Base-by-base conservation (phyloP, 1,140 invertebrate genomes). In the Lanistes nyassanus region DNA sequence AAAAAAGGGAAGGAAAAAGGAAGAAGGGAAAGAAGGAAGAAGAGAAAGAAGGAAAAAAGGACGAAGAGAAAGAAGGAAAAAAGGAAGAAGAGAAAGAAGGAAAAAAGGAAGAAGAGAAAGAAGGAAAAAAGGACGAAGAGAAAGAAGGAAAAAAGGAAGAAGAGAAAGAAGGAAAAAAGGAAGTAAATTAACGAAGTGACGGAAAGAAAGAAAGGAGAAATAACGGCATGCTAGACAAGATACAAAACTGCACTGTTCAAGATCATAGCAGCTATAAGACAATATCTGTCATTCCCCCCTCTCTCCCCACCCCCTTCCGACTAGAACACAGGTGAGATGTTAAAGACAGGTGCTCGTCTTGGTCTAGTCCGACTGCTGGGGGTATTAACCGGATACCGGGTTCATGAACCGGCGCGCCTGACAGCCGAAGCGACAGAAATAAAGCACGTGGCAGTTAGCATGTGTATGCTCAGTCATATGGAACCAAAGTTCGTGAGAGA, bases 31-130 rank as follows among this genome's bases (percentile, higher is more conserved):
- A 1, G 37, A 0, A n/a, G 26, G 13, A 68, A n/a, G 47, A 39
- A 51, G 37, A 21, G 66, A 68, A n/a, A 68, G 66, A 68, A n/a
- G 21, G 42, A 68, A 21, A 68, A 36, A 67, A 36, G n/a, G 65
- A 34, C 26, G n/a, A 36, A 42, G 19, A 39, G 42, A 1, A 51
- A 39, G 42, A 26, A 51, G 42, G 42, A 31, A 58, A 29, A 58
- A 34, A 58, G 19, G 34, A 71, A 53, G 34, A 26, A 39, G 34
- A 72, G 47, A 72, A 34, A 1, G 34, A 71, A 37, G 56, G 16
- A 72, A 26, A 55, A 36, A 51, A 47, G 53, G 23, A 26, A 19
- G 19, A 26, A 71, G 68, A 53, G 13, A 71, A 34, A 21, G 68
- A 71, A 26, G 23, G 1, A 53, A 19, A 51, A 19, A 16, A 5